These are phyloP conservation scores for Drosophila kepulauana DNA, from an alignment of 1,140 invertebrate species.

Conservation along the genomic window DNA sequence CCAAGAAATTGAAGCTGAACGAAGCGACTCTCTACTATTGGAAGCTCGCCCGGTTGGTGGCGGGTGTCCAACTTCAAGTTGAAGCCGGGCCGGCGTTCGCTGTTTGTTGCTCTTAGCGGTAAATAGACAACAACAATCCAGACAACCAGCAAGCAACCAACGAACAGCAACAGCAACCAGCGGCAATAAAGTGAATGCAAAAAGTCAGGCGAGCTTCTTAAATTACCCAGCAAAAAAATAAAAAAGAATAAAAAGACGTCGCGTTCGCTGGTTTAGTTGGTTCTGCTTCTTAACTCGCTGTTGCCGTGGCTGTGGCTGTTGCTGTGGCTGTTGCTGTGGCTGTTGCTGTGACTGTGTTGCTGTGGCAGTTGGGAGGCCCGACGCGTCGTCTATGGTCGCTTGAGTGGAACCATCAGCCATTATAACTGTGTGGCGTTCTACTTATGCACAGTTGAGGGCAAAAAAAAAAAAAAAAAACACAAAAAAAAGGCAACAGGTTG, in stretches of 20 bases:
- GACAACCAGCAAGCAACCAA: constrained; percentile 44
- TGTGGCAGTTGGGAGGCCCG: constrained; percentile 16
- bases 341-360: no score
- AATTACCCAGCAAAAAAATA: constrained; percentile 56
- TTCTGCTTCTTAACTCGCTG: constrained; percentile 66
- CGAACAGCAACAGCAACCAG: constrained; percentile 27
- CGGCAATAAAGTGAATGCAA: constrained; percentile 62
- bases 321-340: no score
- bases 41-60: constrained; percentile 15
- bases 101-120: constrained; percentile 80
- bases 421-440: constrained; percentile 51
- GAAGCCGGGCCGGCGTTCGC: constrained; percentile 40
- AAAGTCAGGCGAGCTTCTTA: constrained; percentile 61
- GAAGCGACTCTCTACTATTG: constrained; percentile 31
- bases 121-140: constrained; percentile 56
- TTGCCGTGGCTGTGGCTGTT: no score
- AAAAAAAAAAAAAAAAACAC: constrained; percentile 1
- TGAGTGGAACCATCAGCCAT: constrained; percentile 51
- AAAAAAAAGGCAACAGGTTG: constrained; percentile 50
- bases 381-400: constrained; percentile 39
- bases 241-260: not conserved
- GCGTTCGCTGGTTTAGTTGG: constrained; percentile 43
- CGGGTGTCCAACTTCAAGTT: constrained; percentile 55
- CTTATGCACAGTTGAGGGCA: constrained; percentile 25
- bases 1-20: constrained; percentile 36